Base-by-base conservation (phyloP, 2,113 vertebrate species). In the Narcine bancroftii region DNA sequence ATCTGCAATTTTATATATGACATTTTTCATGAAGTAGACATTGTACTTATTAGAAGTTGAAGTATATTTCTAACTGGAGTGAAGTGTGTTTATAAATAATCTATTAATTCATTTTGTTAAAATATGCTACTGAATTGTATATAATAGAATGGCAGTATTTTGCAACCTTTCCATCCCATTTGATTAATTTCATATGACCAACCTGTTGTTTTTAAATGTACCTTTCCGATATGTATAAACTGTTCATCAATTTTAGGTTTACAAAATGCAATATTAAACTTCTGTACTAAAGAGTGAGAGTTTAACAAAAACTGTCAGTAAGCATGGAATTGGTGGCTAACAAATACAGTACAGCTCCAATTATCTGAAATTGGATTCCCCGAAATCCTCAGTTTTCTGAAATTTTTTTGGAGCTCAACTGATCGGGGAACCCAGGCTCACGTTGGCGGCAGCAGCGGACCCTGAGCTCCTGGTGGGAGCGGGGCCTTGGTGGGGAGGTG, bases 171-270 rank as follows among this genome's bases (percentile, higher is more conserved):
- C 19, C 13, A 45, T 39, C 89, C 63, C 11, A 91, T 3, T 29
- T 85, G 81, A 91, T 91, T 39, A 17, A 42, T 89, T 66, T 89
- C 42, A 65, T 36, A 87, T 2, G 63, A 85, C 50, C 76, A 79
- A 79, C 65, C 24, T 75, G 7, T n/a, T 7, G 5, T 45, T 50
- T 81, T 26, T 50, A 7, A 53, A 81, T 50, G 26, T 81, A 81
- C 47, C 77, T 6, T 81, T 53, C 24, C 21, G 2, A 50, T 45
- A 26, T 50, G 13, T 45, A 11, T 81, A 45, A 50, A 50, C 1
- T 81, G 45, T 29, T 50, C 26, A 50, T 45, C 47, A 50, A 26
- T 6, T 50, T 26, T 81, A 29, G 42, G 21, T 26, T 10, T 81
- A 19, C 47, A 50, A 50, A 81, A 50, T 81, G 45, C 5, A 26